phyloP scores from a whole-genome alignment of 2,113 vertebrate genomes.

The Nothoprocta perdicaria region DNA sequence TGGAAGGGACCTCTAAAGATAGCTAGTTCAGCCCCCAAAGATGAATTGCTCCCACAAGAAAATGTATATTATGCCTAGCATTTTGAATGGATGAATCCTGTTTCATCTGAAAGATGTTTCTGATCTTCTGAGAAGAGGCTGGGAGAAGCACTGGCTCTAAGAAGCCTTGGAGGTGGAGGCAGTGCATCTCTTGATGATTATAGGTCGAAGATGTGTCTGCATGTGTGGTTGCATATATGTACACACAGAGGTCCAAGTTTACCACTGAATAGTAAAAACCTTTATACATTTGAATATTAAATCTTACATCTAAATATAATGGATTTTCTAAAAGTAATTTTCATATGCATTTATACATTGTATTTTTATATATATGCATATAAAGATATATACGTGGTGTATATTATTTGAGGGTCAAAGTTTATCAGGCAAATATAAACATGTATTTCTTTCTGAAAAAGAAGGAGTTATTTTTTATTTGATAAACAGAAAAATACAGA shows the following conservation, averaged over 20 bases:
- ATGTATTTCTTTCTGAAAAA: neutral
- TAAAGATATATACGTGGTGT: neutral
- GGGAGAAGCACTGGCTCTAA: neutral
- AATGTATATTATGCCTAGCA: neutral
- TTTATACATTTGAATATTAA: neutral
- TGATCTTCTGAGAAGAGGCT: neutral
- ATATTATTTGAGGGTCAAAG: neutral
- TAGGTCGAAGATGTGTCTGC: neutral
- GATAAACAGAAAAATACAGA: neutral
- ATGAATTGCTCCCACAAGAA: neutral
- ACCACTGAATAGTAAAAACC: neutral
- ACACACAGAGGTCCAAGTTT: neutral
- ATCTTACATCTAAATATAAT: neutral
- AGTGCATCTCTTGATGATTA: neutral
- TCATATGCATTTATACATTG: neutral
- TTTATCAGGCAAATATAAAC: neutral
- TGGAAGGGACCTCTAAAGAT: no score
- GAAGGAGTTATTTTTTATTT: neutral
- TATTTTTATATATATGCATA: neutral
- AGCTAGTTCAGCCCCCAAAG: neutral
- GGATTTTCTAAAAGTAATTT: neutral
- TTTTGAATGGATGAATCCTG: neutral
- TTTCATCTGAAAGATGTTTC: neutral
- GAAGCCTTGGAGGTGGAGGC: neutral
- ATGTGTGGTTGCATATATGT: neutral